Evolutionary conservation across 2,113 vertebrate species (phyloP).

Genomic region (Bagarius yarrelli): DNA sequence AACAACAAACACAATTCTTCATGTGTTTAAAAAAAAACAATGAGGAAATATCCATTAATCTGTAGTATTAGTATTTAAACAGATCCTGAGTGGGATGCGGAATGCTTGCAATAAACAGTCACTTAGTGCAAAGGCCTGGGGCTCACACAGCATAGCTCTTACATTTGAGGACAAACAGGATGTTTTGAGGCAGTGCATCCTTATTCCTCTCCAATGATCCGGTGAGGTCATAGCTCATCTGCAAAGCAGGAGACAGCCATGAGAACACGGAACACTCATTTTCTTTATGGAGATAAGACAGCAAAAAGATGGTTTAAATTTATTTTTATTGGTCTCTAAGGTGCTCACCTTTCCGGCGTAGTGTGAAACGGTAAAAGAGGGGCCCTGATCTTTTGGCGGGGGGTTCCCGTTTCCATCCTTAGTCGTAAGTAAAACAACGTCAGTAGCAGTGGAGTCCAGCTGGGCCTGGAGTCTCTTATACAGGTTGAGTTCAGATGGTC

Average conservation of each 20-base stretch:
- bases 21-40: background rate
- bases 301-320: background rate
- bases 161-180: constrained; percentile 93
- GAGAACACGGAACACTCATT: background rate
- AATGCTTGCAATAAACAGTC: constrained; percentile 5
- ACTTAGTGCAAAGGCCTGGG: background rate
- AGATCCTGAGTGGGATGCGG: background rate
- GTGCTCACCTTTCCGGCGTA: constrained; percentile 84
- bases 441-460: constrained; percentile 74
- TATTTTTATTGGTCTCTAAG: background rate
- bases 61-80: constrained; percentile 20
- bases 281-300: background rate
- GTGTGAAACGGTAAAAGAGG: constrained; percentile 84
- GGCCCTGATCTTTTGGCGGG: constrained; percentile 80
- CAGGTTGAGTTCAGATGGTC: constrained; percentile 80
- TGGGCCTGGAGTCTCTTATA: constrained; percentile 83
- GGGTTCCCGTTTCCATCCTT: constrained; percentile 94
- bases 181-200: constrained; percentile 90
- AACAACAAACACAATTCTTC: background rate
- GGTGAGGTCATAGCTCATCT: constrained; percentile 89
- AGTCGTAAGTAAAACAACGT: constrained; percentile 76
- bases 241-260: constrained; percentile 53
- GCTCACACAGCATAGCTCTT: constrained; percentile 59
- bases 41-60: background rate
- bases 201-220: constrained; percentile 88